phyloP scores from a whole-genome alignment of 2,113 vertebrate genomes.

The Poeciliopsis prolifica region DNA sequence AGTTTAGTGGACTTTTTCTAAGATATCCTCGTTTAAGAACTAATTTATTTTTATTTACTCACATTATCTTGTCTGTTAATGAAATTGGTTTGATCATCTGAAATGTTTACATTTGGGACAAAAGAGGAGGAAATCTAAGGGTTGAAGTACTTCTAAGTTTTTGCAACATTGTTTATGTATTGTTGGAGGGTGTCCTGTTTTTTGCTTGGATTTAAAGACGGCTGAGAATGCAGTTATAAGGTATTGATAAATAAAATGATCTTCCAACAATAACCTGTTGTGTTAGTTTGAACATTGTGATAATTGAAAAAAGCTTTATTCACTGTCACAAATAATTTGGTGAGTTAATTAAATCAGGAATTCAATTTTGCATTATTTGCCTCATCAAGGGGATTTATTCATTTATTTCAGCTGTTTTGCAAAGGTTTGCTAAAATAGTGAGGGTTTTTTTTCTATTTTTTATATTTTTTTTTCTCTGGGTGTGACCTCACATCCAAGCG shows the following conservation, averaged over 20 bases:
- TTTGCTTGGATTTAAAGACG: neutral
- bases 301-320: neutral
- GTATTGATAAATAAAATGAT: neutral
- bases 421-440: neutral
- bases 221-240: neutral
- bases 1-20: neutral
- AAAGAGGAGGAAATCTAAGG: neutral
- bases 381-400: neutral
- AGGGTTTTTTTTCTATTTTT: too few species aligned
- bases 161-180: neutral
- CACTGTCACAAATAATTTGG: neutral
- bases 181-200: neutral
- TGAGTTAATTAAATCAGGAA: too few species aligned
- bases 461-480: conserved; percentile 19
- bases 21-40: neutral
- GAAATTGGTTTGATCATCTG: neutral
- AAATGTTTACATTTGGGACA: neutral
- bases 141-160: neutral
- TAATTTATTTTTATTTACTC: neutral
- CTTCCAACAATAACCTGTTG: neutral
- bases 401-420: neutral
- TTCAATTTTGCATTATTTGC: neutral
- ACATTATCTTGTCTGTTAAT: neutral
- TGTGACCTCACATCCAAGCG: conserved; percentile 31
- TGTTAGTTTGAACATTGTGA: too few species aligned